Base-by-base conservation (phyloP, 2,797 vertebrate genomes). In the Coccyzus lansbergi region DNA sequence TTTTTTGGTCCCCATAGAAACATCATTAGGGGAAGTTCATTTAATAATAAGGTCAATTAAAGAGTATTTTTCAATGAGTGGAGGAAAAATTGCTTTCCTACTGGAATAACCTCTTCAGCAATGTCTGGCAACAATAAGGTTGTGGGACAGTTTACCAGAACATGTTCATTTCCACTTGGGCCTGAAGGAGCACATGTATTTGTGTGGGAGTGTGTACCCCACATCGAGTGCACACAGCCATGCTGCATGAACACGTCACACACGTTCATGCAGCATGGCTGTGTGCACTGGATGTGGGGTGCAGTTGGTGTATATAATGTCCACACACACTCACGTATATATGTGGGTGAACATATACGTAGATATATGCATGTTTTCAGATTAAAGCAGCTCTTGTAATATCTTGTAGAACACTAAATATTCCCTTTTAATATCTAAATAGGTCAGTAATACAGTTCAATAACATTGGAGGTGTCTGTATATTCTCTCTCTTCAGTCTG, bases 401-500 rank as follows among this genome's bases (percentile, higher is more conserved):
- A 80, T 91, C 92, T 94, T 95, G 96, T 95, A 91, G 75, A 96
- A 96, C 95, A 96, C 46, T 69, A 64, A 92, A 83, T 85, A 83
- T 94, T 93, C 79, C 38, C 58, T 88, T 95, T 92, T 92, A 92
- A 88, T 94, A 95, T 78, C 86, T 86, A 90, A 96, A 94, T 92
- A 95, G 97, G 96, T 96, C 96, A 97, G 71, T 63, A 69, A 94
- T 69, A 78, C 62, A 72, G 82, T 92, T 96, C 96, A 96, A 44
- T 90, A 95, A 86, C 92, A 63, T 60, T 75, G 95, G 93, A 94
- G 83, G 88, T 95, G 92, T 86, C 89, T 92, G 83, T 77, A 88
- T 90, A 94, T 86, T 88, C 91, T 94, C 86, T 93, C 83, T 97
- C 83, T 95, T 90, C 90, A 75, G 91, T 81, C 95, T 92, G 94